phyloP scores from a whole-genome alignment of 1,140 invertebrate species.

The Drosophila watanabei region DNA sequence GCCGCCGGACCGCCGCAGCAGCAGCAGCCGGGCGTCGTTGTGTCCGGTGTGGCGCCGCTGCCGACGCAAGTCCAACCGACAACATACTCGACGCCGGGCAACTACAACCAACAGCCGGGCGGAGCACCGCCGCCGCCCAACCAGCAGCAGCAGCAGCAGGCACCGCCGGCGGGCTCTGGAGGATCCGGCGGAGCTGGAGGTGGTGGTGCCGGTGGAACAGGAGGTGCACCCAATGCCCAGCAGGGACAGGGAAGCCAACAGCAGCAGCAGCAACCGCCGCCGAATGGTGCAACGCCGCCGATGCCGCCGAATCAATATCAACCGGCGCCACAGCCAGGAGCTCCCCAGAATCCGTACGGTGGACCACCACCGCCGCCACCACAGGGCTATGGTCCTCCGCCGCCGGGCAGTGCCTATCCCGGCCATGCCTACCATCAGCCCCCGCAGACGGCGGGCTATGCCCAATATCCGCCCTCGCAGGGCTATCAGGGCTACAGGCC shows the following conservation, averaged over 20 bases:
- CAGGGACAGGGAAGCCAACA: conserved; percentile 48
- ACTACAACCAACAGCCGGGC: conserved; percentile 50
- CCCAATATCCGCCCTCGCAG: conserved; percentile 82
- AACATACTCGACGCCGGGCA: conserved; percentile 74
- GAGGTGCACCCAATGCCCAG: conserved; percentile 56
- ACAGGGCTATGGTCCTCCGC: conserved; percentile 79
- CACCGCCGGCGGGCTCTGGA: conserved; percentile 33
- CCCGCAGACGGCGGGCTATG: conserved; percentile 76
- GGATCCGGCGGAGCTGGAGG: conserved; percentile 9
- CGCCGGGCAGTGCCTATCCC: conserved; percentile 79
- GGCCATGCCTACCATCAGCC: conserved; percentile 83
- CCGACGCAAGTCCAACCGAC: conserved; percentile 78
- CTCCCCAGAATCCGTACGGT: conserved; percentile 72
- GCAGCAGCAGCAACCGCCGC: conserved; percentile 46
- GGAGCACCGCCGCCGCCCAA: conserved; percentile 57
- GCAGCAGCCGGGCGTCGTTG: conserved; percentile 66
- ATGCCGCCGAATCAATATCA: conserved; percentile 84
- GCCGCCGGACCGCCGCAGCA: conserved; percentile 62
- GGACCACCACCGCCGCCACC: conserved; percentile 79
- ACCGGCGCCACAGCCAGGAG: conserved; percentile 75
- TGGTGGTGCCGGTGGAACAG: not conserved
- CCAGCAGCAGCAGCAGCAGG: conserved; percentile 59
- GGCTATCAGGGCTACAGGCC: conserved; percentile 81
- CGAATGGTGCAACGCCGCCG: conserved; percentile 73
- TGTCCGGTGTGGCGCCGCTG: conserved; percentile 68